Conservation (phyloP, 2,113 vertebrate species). For the Lanius collurio region DNA sequence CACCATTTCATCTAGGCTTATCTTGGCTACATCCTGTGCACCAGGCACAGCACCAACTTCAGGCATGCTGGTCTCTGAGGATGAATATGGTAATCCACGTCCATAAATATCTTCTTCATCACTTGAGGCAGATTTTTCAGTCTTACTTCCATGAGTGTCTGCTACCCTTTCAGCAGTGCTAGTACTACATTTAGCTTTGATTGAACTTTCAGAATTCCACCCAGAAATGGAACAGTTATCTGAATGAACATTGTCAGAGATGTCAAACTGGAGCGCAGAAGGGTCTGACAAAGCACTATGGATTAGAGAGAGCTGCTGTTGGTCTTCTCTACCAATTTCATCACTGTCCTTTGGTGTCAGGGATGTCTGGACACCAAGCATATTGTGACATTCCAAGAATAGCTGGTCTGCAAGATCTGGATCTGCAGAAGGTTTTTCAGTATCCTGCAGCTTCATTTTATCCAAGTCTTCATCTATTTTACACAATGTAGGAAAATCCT, state of each 20-base stretch:
- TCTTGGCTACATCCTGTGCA: constrained; percentile 65
- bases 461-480: not conserved
- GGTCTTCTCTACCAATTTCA: not conserved
- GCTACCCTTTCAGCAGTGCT: not conserved
- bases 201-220: not conserved
- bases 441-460: not conserved
- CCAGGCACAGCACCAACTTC: constrained; percentile 54
- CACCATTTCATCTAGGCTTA: constrained; percentile 61
- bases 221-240: not conserved
- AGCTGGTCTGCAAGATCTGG: not conserved
- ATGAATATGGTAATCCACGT: constrained; percentile 72
- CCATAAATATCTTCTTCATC: constrained; percentile 96
- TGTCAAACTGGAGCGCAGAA: not conserved
- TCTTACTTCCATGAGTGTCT: not conserved
- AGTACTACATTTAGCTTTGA: not conserved
- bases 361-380: not conserved
- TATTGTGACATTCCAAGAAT: not conserved
- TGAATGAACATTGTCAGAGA: not conserved
- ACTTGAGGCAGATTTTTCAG: constrained; percentile 77
- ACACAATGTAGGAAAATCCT: not conserved
- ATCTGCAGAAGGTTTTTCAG: not conserved
- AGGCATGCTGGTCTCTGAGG: constrained; percentile 67
- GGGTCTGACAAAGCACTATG: not conserved
- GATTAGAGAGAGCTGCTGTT: not conserved
- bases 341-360: not conserved